Evolutionary conservation across 1,140 invertebrate species (phyloP).

Genomic region (Drosophila orosa): DNA sequence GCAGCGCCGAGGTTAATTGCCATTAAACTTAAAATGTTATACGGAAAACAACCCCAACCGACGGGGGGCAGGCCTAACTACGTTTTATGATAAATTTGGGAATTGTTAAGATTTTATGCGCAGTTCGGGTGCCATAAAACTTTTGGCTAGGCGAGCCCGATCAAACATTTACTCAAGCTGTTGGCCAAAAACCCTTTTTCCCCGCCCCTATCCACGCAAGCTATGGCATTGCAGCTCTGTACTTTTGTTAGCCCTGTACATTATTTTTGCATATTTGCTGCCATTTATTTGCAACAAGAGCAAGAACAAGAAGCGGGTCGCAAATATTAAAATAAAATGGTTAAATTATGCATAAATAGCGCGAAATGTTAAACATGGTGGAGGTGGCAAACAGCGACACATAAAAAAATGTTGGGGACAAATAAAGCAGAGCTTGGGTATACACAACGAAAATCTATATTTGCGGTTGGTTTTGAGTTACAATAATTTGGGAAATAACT

Average conservation of each 20-base stretch:
- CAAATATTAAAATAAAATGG: conserved; percentile 61
- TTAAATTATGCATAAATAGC: conserved; percentile 57
- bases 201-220: neutral
- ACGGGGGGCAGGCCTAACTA: conserved; percentile 50
- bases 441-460: neutral
- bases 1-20: conserved; percentile 71
- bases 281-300: conserved; percentile 49
- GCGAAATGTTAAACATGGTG: conserved; percentile 47
- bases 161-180: conserved; percentile 66
- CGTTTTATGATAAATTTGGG: conserved; percentile 64
- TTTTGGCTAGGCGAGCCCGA: conserved; percentile 41
- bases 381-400: conserved; percentile 18
- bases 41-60: conserved; percentile 13
- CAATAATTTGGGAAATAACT: neutral
- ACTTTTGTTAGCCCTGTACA: conserved; percentile 27
- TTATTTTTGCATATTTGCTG: conserved; percentile 55
- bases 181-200: conserved; percentile 20
- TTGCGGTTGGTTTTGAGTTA: neutral
- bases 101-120: conserved; percentile 73
- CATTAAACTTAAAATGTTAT: conserved; percentile 79
- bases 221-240: conserved; percentile 41
- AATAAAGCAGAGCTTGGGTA: neutral
- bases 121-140: conserved; percentile 70
- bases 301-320: conserved; percentile 33
- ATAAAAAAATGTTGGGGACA: neutral